Conservation (phyloP, 1,140 invertebrate genomes). For the Caenorhabditis brenneri region DNA sequence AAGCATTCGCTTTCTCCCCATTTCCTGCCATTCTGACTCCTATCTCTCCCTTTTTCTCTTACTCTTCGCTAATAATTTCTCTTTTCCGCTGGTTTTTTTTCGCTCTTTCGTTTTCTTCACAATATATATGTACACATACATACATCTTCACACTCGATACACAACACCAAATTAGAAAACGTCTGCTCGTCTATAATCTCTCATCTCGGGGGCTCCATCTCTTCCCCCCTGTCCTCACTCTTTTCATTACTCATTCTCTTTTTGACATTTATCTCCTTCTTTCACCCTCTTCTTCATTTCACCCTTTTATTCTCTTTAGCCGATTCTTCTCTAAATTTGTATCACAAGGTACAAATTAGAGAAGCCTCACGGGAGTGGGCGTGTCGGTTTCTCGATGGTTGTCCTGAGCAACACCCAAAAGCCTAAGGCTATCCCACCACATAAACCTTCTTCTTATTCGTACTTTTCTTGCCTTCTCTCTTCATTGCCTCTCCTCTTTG, state of each 20-base stretch:
- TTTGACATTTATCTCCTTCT: too few relatives aligned
- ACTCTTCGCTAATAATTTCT: not conserved
- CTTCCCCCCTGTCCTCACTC: not conserved
- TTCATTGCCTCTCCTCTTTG: not conserved
- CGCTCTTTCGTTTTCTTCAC: not conserved
- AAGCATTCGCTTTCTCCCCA: too few relatives aligned
- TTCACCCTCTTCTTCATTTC: not conserved
- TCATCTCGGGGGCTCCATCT: not conserved
- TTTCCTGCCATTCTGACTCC: not conserved
- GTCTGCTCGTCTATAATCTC: not conserved
- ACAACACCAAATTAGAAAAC: not conserved
- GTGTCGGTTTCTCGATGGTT: not conserved
- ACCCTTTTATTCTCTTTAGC: not conserved
- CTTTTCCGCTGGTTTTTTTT: not conserved
- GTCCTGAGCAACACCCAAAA: not conserved
- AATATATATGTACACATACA: not conserved
- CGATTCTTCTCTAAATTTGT: not conserved
- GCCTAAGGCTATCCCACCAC: not conserved
- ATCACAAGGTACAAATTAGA: not conserved
- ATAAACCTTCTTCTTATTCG: not conserved
- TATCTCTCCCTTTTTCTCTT: not conserved
- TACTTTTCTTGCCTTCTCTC: not conserved
- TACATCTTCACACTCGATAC: not conserved
- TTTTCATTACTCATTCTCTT: not conserved
- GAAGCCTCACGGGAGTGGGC: too few relatives aligned